Evolutionary conservation across 2,888 invertebrate species (phyloP).

Genomic region (Trichogramma dendrolimi): DNA sequence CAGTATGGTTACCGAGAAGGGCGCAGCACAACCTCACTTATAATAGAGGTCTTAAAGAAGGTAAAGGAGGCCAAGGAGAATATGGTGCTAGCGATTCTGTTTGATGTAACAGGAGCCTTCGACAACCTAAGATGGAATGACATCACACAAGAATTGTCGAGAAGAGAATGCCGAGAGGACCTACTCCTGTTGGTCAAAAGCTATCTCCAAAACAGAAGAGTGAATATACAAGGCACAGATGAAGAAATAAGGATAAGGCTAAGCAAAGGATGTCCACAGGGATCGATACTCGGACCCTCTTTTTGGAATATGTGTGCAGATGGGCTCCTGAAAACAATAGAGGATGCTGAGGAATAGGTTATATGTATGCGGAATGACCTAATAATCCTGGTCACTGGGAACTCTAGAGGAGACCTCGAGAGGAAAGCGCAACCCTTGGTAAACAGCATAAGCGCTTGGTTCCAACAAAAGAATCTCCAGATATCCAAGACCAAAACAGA

Average conservation of each 20-base stretch:
- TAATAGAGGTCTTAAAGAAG: conserved; percentile 2
- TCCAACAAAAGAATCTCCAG: conserved; percentile 6
- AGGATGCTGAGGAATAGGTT: not conserved
- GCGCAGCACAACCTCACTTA: conserved; percentile 18
- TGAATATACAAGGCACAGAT: not conserved
- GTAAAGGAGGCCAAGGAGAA: not conserved
- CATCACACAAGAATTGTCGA: conserved; percentile 3
- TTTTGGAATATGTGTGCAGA: conserved; percentile 25
- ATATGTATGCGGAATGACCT: conserved; percentile 29
- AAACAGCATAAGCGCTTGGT: conserved; percentile 2
- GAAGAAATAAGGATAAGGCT: not conserved
- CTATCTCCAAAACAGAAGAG: conserved; percentile 19
- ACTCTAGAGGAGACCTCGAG: conserved; percentile 8
- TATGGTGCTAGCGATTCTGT: conserved; percentile 19
- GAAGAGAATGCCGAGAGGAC: conserved; percentile 19
- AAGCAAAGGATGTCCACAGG: conserved; percentile 27
- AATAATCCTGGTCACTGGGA: not conserved
- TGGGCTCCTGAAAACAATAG: not conserved
- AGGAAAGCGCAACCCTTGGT: not conserved
- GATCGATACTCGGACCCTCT: conserved; percentile 21
- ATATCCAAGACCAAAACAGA: conserved; percentile 18
- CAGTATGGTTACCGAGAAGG: conserved; percentile 19
- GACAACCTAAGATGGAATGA: conserved; percentile 28
- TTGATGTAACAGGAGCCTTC: conserved; percentile 29
- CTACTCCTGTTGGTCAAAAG: conserved; percentile 12